Evolutionary conservation across 1,140 invertebrate genomes (phyloP).

Genomic region (Physella acuta): DNA sequence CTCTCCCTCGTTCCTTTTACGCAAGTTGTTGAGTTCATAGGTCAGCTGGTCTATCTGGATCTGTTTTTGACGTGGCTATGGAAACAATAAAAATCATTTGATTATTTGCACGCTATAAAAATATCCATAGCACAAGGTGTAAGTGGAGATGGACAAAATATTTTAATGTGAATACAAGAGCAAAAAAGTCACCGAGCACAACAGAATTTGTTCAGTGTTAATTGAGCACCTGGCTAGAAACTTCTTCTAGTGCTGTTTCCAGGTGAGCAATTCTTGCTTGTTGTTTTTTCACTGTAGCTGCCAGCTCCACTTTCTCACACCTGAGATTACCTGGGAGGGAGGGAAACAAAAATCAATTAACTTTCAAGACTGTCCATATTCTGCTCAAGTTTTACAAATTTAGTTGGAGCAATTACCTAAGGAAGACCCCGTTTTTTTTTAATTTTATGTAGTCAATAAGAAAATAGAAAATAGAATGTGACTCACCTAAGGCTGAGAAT

Average conservation of each 20-base stretch:
- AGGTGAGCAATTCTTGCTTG: constrained; percentile 51
- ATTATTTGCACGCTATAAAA: not conserved
- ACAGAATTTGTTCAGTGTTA: no score
- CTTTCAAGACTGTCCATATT: no score
- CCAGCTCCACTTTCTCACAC: constrained; percentile 55
- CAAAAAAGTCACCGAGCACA: not conserved
- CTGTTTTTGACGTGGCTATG: constrained; percentile 52
- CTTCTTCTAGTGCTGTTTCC: constrained; percentile 44
- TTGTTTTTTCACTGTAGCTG: constrained; percentile 53
- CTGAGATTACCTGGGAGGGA: constrained; percentile 42
- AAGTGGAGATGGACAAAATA: not conserved
- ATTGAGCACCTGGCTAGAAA: constrained; percentile 42
- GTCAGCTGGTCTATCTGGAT: constrained; percentile 54
- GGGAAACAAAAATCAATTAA: constrained; percentile 2
- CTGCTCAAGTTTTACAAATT: no score
- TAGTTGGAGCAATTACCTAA: no score
- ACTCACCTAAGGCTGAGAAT: no score
- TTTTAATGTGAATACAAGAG: not conserved
- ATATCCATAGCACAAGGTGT: not conserved
- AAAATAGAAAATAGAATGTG: no score
- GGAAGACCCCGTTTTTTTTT: no score
- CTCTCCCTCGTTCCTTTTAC: constrained; percentile 46
- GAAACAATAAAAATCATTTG: not conserved
- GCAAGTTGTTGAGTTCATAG: constrained; percentile 49
- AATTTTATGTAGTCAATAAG: no score